Percentiles rank a stretch among this genome's conserved stretches.
Evolutionary conservation across 1,140 invertebrate genomes (phyloP).

Genomic region (Homalodisca vitripennis): DNA sequence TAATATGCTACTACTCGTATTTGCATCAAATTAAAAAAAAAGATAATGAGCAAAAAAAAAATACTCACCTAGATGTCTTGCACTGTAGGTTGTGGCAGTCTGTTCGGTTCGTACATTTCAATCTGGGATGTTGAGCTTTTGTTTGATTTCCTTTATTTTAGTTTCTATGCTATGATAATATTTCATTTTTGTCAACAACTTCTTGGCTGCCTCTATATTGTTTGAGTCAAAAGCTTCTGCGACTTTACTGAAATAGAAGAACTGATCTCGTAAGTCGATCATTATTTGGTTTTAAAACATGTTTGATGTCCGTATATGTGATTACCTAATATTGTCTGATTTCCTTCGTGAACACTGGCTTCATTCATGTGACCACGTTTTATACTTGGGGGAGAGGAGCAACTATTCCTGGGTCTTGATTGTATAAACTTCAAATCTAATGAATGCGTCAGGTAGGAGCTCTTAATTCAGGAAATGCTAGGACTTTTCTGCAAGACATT

Average conservation of each 20-base stretch:
- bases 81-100: no score
- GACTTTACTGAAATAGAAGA: constrained; percentile 41
- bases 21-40: no score
- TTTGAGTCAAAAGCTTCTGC: constrained; percentile 46
- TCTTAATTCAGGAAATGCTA: no score
- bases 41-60: no score
- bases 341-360: background rate
- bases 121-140: constrained; percentile 22
- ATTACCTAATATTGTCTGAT: background rate
- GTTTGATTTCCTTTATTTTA: constrained; percentile 48
- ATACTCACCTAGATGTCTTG: no score
- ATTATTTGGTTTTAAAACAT: background rate
- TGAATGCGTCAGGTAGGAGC: no score
- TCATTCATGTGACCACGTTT: background rate
- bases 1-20: no score
- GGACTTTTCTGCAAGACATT: no score
- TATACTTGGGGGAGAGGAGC: background rate
- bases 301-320: background rate
- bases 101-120: no score
- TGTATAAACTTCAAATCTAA: background rate
- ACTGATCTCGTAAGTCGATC: constrained; percentile 6
- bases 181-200: constrained; percentile 50
- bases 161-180: constrained; percentile 55
- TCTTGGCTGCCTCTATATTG: constrained; percentile 40
- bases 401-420: background rate